A percentile compares a stretch with the other conserved stretches of the same genome.
These are phyloP conservation scores for Eutolmus rufibarbis DNA, from an alignment of 2,888 invertebrate species.

Conservation along the genomic window DNA sequence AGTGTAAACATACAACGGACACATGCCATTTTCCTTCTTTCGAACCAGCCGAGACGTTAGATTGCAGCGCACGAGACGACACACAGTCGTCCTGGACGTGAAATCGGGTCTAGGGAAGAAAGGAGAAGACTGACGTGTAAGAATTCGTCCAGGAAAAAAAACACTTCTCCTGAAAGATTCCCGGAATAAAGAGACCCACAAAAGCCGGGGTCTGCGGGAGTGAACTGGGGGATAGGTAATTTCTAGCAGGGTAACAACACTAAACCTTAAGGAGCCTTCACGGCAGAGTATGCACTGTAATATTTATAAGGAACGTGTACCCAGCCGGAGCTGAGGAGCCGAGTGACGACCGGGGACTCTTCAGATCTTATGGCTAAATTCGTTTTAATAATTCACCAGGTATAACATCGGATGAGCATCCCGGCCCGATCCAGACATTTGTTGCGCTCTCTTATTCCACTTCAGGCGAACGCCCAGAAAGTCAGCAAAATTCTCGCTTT, in stretches of 20 bases:
- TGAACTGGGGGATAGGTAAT: neutral
- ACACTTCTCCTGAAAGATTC: neutral
- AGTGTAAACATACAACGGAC: conserved; percentile 21
- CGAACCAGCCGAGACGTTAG: neutral
- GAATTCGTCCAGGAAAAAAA: neutral
- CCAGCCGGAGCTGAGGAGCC: neutral
- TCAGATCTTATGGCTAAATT: conserved; percentile 44
- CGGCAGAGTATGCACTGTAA: conserved; percentile 2
- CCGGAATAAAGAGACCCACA: neutral
- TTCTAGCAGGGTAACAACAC: conserved; percentile 9
- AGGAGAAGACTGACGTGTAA: neutral
- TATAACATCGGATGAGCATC: conserved; percentile 40
- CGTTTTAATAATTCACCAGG: conserved; percentile 47
- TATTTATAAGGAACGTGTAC: conserved; percentile 38
- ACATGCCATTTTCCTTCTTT: neutral
- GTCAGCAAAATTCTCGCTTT: neutral
- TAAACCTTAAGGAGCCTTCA: neutral
- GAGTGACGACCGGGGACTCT: conserved; percentile 40
- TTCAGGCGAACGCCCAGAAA: neutral
- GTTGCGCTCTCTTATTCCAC: conserved; percentile 28
- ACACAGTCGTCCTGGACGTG: neutral
- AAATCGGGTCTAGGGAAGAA: neutral
- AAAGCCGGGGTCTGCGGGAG: neutral
- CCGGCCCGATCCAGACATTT: neutral
- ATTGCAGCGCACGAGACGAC: neutral